Percentiles rank a stretch among this genome's conserved stretches.
Evolutionary conservation across 2,888 invertebrate genomes (phyloP).

Genomic region (Lasioglossum leucozonium): DNA sequence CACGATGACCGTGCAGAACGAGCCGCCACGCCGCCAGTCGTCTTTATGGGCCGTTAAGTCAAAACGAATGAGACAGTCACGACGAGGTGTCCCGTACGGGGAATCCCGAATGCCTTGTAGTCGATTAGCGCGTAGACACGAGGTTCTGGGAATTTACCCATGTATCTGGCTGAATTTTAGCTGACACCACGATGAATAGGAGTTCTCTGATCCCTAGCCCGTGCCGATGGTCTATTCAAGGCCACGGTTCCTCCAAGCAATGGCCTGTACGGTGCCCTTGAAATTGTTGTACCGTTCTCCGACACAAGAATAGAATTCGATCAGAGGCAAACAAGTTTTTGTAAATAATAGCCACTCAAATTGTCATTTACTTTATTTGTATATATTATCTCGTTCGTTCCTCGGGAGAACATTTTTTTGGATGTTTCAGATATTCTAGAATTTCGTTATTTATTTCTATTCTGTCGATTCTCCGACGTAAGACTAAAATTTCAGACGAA

Average conservation of each 20-base stretch:
- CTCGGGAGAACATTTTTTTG: too few relatives aligned
- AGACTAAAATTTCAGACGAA: too few relatives aligned
- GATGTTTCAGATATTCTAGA: too few relatives aligned
- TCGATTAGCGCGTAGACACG: slow-evolving; percentile 6
- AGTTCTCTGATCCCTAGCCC: neutral
- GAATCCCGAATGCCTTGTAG: neutral
- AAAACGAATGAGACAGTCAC: neutral
- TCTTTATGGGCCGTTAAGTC: neutral
- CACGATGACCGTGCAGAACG: neutral
- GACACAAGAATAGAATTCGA: neutral
- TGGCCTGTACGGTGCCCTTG: neutral
- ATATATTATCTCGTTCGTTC: neutral
- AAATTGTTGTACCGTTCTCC: neutral
- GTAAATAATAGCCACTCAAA: neutral
- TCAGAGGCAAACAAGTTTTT: neutral
- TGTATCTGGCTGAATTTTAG: neutral
- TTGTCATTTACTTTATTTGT: neutral
- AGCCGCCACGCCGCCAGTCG: too few relatives aligned
- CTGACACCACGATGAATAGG: neutral
- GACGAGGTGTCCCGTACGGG: neutral
- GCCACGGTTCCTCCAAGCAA: neutral
- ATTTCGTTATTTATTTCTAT: too few relatives aligned
- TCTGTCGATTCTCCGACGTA: too few relatives aligned
- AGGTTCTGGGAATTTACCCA: neutral
- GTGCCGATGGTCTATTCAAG: slow-evolving; percentile 7